phyloP scores from a whole-genome alignment of 2,888 invertebrate species.

The Allophyes oxyacanthae region DNA sequence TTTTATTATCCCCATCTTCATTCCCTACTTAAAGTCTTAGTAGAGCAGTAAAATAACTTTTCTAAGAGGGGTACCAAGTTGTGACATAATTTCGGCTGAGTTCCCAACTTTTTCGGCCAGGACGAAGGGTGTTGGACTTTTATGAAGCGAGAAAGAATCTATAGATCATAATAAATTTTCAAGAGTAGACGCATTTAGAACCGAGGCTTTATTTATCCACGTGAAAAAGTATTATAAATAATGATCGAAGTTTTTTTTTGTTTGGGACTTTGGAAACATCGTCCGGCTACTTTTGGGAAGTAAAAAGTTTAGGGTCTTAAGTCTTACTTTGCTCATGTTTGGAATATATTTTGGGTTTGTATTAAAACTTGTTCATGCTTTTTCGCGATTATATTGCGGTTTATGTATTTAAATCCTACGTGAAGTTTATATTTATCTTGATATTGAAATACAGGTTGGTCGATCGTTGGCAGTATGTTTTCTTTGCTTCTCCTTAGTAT shows the following conservation, averaged over 20 bases:
- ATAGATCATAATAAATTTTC: constrained; percentile 81
- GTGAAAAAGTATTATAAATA: constrained; percentile 75
- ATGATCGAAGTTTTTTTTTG: constrained; percentile 73
- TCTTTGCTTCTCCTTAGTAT: too few species aligned
- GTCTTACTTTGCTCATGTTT: constrained; percentile 49
- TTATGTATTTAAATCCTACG: background rate
- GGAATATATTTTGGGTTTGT: constrained; percentile 48
- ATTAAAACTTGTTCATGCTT: constrained; percentile 31
- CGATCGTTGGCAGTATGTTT: too few species aligned
- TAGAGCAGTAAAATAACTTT: constrained; percentile 81
- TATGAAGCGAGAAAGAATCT: constrained; percentile 72
- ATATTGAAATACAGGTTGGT: too few species aligned
- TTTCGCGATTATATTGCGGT: constrained; percentile 1
- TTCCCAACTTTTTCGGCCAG: constrained; percentile 62
- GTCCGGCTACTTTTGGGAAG: constrained; percentile 43
- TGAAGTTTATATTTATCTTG: constrained; percentile 4
- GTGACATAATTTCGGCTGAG: constrained; percentile 76
- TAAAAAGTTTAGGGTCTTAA: constrained; percentile 49
- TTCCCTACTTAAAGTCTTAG: constrained; percentile 78
- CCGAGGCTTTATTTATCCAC: constrained; percentile 68
- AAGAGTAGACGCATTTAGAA: constrained; percentile 56
- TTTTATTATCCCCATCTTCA: constrained; percentile 61
- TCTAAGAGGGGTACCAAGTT: constrained; percentile 66
- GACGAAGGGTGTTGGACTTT: constrained; percentile 53
- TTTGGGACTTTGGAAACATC: constrained; percentile 50